Base-by-base conservation (phyloP, 2,113 vertebrate genomes). In the Thymallus thymallus region DNA sequence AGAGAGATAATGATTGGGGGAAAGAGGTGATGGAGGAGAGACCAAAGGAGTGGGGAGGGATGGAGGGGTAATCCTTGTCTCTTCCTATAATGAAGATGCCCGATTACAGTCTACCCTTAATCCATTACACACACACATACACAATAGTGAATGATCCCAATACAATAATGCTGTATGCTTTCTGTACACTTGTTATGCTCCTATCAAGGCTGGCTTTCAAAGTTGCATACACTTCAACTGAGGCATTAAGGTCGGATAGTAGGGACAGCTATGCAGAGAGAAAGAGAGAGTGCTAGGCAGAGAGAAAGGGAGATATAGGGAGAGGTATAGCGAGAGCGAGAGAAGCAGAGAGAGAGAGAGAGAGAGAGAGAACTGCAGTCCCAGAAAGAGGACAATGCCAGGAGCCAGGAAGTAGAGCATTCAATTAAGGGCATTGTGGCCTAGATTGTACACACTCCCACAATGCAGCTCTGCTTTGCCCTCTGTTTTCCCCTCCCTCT, bases 311-410 rank as follows among this genome's bases (percentile, higher is more conserved):
- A 74, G 73, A 67, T 75, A 77, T 82, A 80, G 55, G 13, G 58
- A 24, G 45, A 29, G 60, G 68, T 71, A 74, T 48, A 75, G 58
- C 69, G 56, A 51, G 76, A 69, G 20, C 64, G 26, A 60, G 67
- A 45, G 61, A 55, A 22, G 68, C 72, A 74, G 48, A 75, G 58
- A 71, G 56, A 51, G 76, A 69, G 20, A 67, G 26, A 60, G 67
- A 45, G 61, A 55, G 32, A 61, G 72, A 29, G 24, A 68, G 72
- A 30, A 68, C 20, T 81, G 75, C 76, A 87, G 84, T 80, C 84
- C 88, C 80, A 88, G 83, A 91, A 91, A 80, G 83, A 85, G 76
- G 78, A 80, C 83, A 85, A 85, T 75, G 74, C 78, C 76, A 85
- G 73, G 73, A 85, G 73, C 23, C 69, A 74, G 76, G 76, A 85